A percentile compares a stretch with the other conserved stretches of the same genome.
phyloP scores from a whole-genome alignment of 1,140 invertebrate genomes.

The Liolophura sinensis region DNA sequence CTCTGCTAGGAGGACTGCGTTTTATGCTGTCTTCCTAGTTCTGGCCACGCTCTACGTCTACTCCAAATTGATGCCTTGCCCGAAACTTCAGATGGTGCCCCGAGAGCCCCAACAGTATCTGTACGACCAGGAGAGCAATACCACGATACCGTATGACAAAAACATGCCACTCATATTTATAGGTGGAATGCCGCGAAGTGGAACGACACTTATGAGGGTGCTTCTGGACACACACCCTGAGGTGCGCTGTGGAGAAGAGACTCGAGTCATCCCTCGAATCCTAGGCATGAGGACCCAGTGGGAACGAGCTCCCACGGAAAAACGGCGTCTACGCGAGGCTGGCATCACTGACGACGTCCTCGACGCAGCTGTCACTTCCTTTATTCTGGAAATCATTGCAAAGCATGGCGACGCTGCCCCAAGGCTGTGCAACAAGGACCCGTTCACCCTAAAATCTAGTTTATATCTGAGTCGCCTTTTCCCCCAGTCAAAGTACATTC shows the following conservation, averaged over 20 bases:
- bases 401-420: conserved; percentile 84
- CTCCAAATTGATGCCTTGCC: background rate
- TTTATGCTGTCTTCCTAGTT: no score
- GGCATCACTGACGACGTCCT: conserved; percentile 91
- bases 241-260: conserved; percentile 97
- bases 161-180: conserved; percentile 95
- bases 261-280: conserved; percentile 84
- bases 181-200: conserved; percentile 94
- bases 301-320: conserved; percentile 47
- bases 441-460: conserved; percentile 88
- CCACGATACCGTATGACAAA: conserved; percentile 63
- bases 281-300: conserved; percentile 52
- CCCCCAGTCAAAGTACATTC: conserved; percentile 88
- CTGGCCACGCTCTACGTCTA: no score
- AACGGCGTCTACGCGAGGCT: conserved; percentile 83
- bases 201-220: conserved; percentile 95
- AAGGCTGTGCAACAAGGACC: conserved; percentile 97
- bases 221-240: conserved; percentile 99
- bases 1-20: no score
- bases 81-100: conserved; percentile 42
- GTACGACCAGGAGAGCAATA: conserved; percentile 32
- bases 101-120: conserved; percentile 33
- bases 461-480: conserved; percentile 77
- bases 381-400: conserved; percentile 80
- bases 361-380: conserved; percentile 93